Base-by-base conservation (phyloP, 2,113 vertebrate species). In the Chaetodon auriga region DNA sequence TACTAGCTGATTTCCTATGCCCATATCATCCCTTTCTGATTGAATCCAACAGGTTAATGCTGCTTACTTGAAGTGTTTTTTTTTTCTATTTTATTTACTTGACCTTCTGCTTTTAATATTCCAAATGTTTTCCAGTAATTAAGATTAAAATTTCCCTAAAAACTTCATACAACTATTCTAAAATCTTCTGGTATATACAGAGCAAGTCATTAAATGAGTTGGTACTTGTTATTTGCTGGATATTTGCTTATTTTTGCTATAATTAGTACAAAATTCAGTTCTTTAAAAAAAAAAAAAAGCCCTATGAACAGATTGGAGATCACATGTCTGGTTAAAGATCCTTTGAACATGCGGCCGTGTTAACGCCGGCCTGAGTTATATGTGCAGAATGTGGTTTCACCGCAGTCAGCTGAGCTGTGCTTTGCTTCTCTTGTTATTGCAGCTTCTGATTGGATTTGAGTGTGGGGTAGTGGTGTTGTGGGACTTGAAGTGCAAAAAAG, bases 401-500 rank as follows among this genome's bases (percentile, higher is more conserved):
- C 58, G 1, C 41, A 68, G 15, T 81, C 63, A n/a, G 30, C 65
- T 79, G 61, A 88, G 30, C 71, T 43, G 25, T 48, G 46, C 57
- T 77, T 57, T 78, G 18, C 48, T 53, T 73, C 43, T 85, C 60
- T 74, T 69, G 11, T 91, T 71, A 85, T 91, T 95, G 54, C 94
- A 99, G 98, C 97, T 99, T 80, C 94, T 99, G 91, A 98, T 99
- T 96, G 98, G 98, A 87, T 99, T 96, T 90, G 98, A 99, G 87
- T 97, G 97, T 80, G 98, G 98, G 65, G 97, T 96, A 4, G 97
- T 99, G 81, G 97, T 97, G 49, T 92, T 99, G 89, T 99, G 98
- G 98, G 98, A 99, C 86, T 95, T 99, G 87, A 99, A 99, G 91
- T 99, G 93, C 89, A 99, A 99, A 96, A 99, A 99, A 83, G 98